These are phyloP conservation scores for Eristalis pertinax DNA, from an alignment of 2,888 invertebrate genomes.

Conservation along the genomic window DNA sequence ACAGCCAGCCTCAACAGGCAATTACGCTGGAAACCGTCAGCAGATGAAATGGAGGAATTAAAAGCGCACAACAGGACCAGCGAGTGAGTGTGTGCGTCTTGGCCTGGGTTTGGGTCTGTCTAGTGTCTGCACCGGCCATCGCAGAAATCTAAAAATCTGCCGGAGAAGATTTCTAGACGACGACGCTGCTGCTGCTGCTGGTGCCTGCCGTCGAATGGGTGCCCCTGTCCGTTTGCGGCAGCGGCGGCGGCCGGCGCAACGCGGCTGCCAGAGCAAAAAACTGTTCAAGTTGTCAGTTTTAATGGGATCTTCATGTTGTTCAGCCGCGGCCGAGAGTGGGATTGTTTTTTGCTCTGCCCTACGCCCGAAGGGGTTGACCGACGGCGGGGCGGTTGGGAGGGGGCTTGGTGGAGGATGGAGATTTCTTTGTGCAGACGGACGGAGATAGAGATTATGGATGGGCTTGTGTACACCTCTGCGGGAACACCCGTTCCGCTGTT, in stretches of 20 bases:
- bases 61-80: conserved; percentile 24
- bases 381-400: not conserved
- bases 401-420: not conserved
- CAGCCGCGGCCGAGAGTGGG: not conserved
- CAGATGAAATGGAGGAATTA: conserved; percentile 54
- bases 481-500: conserved; percentile 18
- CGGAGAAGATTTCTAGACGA: conserved; percentile 31
- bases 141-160: conserved; percentile 47
- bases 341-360: conserved; percentile 53
- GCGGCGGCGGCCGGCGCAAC: not conserved
- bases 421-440: conserved; percentile 29
- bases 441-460: conserved; percentile 38
- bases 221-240: conserved; percentile 11
- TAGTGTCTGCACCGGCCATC: conserved; percentile 27
- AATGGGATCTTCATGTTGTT: conserved; percentile 70
- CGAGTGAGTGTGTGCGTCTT: not conserved
- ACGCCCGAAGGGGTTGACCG: conserved; percentile 12
- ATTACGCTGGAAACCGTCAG: conserved; percentile 68
- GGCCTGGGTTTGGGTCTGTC: conserved; percentile 5
- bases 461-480: conserved; percentile 21
- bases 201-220: conserved; percentile 18
- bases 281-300: conserved; percentile 65
- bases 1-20: conserved; percentile 68
- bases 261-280: conserved; percentile 37
- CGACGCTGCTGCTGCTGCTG: not conserved